Base-by-base conservation (phyloP, 1,140 invertebrate genomes). In the Drosophila murphyi region DNA sequence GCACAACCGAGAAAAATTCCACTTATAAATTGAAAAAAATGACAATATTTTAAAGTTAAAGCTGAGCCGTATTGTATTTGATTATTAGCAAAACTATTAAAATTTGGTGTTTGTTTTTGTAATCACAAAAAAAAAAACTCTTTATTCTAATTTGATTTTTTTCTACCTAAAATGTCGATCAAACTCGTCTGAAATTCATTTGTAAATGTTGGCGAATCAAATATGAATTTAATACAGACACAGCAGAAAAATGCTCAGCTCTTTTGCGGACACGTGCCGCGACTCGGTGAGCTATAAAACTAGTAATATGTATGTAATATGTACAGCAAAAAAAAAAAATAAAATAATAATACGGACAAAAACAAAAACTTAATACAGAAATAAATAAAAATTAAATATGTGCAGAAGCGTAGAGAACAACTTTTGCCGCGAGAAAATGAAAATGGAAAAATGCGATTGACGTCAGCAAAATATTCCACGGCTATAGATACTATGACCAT, bases 391-490 rank as follows among this genome's bases (percentile, higher is more conserved):
- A 54, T 59, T 55, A 59, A 54, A 63, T 70, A 70, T 74, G 45
- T 54, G 59, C 5, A 37, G 47, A 55, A 41, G 10, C 72, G 63
- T 70, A 51, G 61, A 51, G 61, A 89, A 85, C 76, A 82, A 86
- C 72, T 88, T 82, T 82, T 34, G 83, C 74, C 48, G 68, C 72
- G 63, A 70, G 76, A 80, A 88, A 88, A 80, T 72, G 75, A 73
- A 81, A 80, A 80, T 86, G 80, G 80, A 89, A 89, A 89, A 89
- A 90, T 81, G 78, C 85, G 72, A 89, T 89, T 89, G 85, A 89
- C 85, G 85, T 89, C 85, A 89, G 85, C 85, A 81, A 62, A 80
- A 90, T 88, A 85, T 88, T 89, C 85, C 80, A 88, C 68, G 77
- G 85, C 80, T 89, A 75, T 72, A 89, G 62, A 75, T 51, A 73